Evolutionary conservation across 2,888 invertebrate genomes (phyloP), one percentile per base, ranked within the genome.

Genomic region (Agriopis aurantiaria): DNA sequence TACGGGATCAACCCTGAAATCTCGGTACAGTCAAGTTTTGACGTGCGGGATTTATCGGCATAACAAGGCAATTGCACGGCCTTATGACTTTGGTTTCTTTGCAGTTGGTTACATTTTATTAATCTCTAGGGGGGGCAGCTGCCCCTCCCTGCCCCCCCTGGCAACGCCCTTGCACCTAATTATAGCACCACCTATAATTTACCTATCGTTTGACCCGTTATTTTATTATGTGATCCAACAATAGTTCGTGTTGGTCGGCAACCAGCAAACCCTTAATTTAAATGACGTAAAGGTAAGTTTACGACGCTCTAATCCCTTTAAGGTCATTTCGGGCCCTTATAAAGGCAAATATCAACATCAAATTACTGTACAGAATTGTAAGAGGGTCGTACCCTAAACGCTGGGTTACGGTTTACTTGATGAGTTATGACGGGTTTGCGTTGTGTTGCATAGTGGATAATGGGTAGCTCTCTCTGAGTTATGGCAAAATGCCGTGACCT

Each of bases 291-390:
- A 66, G 70, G 70, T 71, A 71, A 69, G 66, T 67, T 71, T 67
- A 70, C 59, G 70, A 46, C 53, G 63, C 63, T 63, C 55, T 71
- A 71, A 69, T 66, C 61, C 65, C 65, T 61, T 69, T 66, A 53
- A 67, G 66, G 66, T 66, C 66, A 71, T 71, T 71, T 17, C 53
- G 58, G 66, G 48, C 57, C 59, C 66, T 66, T 63, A 60, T 64
- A 70, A 58, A 48, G 63, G 45, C 66, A 71, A 71, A 71, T 71
- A 71, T 67, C 70, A 71, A 71, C 70, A 71, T 63, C 59, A 67
- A 67, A 71, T 71, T 71, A 70, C 70, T 66, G 63, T 55, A 58
- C 65, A 45, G 56, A 71, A 64, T 33, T 60, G 66, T 71, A 71
- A 63, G 45, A 71, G 70, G 70, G 70, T 71, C 43, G 64, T 56